Base-by-base conservation (phyloP, 2,888 invertebrate species). In the Pheosia gnoma region DNA sequence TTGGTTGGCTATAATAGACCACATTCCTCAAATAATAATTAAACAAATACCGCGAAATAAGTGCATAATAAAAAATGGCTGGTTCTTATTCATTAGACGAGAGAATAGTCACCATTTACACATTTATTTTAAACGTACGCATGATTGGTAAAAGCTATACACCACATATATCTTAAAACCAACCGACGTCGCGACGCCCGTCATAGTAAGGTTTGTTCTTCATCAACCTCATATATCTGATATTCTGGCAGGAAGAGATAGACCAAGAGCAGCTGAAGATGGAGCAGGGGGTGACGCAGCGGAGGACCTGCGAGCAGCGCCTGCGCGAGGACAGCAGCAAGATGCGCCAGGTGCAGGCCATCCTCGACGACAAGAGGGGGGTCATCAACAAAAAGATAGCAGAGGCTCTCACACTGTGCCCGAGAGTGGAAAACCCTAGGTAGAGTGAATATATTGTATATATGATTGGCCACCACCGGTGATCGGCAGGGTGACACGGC, bases 341-440 rank as follows among this genome's bases (percentile, higher is more conserved):
- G 64, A 72, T 95, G 36, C 71, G 83, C 41, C 84, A 87, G 13
- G 85, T 93, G 37, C 86, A 87, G 38, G 80, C 79, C 39, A 84
- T 91, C 0, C 78, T 91, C 3, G 80, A 88, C 25, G 87, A 86
- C 55, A 93, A 94, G 68, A 77, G 80, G 13, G 72, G 73, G 1
- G 71, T 82, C 43, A 81, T 91, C 5, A 65, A 72, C 0, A 75
- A 80, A 68, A 86, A 89, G 65, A 75, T 85, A 4, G 72, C 77
- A 8, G 87, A 91, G 58, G 95, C 95, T 0, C 79, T 83, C 55
- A 79, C 73, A 49, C 76, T 92, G 11, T 94, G 95, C 43, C 82
- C 89, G 0, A 86, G 95, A 70, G 84, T 95, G 5, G 79, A 90
- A 0, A 88, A 93, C 7, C 85, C 92, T 0, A 94, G 94, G 95